Percentiles rank a stretch among this genome's conserved stretches.
phyloP scores from a whole-genome alignment of 2,797 vertebrate genomes.

The Peromyscus attwateri region DNA sequence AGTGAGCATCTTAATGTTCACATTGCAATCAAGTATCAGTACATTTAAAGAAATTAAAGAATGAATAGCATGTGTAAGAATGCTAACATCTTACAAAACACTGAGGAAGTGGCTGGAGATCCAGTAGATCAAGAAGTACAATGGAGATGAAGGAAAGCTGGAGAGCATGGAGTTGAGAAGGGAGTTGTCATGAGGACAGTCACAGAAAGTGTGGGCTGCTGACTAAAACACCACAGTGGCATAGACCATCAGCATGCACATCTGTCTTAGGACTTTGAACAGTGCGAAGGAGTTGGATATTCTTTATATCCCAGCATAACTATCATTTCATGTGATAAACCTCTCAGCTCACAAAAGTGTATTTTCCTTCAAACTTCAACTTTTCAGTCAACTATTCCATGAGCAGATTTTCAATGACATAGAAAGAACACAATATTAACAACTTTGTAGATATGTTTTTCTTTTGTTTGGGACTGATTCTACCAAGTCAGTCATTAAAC shows the following conservation, averaged over 20 bases:
- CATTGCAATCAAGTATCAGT: slow-evolving; percentile 39
- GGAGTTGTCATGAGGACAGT: not conserved
- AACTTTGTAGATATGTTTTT: not conserved
- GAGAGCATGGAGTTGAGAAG: not conserved
- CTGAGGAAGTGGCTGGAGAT: not conserved
- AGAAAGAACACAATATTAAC: not conserved
- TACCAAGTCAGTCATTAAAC: not conserved
- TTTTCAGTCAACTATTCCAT: not conserved
- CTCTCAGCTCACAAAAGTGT: not conserved
- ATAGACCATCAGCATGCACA: not conserved
- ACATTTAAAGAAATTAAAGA: slow-evolving; percentile 54
- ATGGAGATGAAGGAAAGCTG: not conserved
- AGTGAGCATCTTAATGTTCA: slow-evolving; percentile 43
- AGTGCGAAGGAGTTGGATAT: not conserved
- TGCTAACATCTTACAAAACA: not conserved
- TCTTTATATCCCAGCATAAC: not conserved
- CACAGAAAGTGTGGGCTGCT: not conserved
- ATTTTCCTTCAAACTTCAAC: not conserved
- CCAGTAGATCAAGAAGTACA: not conserved
- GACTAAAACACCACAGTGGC: not conserved
- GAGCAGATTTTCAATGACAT: not conserved
- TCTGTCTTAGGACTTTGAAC: not conserved
- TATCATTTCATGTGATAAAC: not conserved
- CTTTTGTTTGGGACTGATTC: not conserved
- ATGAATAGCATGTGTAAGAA: not conserved